Evolutionary conservation across 2,797 vertebrate species (phyloP), one percentile per base, ranked within the genome.

Genomic region (Acrossocheilus fasciatus): DNA sequence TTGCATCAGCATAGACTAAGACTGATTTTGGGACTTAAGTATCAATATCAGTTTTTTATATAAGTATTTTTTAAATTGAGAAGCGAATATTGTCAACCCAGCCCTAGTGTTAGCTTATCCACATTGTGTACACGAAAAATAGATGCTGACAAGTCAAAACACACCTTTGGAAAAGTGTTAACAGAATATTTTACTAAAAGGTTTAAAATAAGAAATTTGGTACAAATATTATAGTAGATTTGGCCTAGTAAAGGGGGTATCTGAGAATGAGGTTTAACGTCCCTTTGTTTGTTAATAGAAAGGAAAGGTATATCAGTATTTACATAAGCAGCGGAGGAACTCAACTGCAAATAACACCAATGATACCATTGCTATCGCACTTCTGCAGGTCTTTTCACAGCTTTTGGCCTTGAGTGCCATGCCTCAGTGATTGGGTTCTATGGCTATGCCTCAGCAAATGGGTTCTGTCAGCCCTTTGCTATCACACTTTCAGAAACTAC

Each of bases 401-500:
- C 66, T 83, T 75, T 64, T 68, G 74, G 36, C 26, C 10, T 52
- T 4, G 39, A 57, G 75, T 59, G 59, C 66, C 79, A 66, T 59
- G 81, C 77, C 62, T 79, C 20, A n/a, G 30, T 77, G 57, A 84
- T 18, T 50, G 72, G 12, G 81, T 74, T 72, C n/a, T 23, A n/a
- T 81, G 54, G 20, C 36, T 72, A 11, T 81, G 54, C 41, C 36
- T 80, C 73, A 59, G 57, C 79, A 64, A 86, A 88, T 72, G 39
- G 34, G 39, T 76, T 83, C 50, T 78, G 68, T 57, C 62, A 82
- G n/a, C n/a, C 30, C 34, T 81, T 68, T 84, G 59, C 82, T 81
- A 86, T 81, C 59, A 54, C 26, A 41, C 34, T 69, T 72, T 81
- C 64, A 85, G 74, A 73, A 68, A 68, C 54, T 78, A 76, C 78